phyloP scores from a whole-genome alignment of 2,113 vertebrate species.

The Poeciliopsis retropinna region DNA sequence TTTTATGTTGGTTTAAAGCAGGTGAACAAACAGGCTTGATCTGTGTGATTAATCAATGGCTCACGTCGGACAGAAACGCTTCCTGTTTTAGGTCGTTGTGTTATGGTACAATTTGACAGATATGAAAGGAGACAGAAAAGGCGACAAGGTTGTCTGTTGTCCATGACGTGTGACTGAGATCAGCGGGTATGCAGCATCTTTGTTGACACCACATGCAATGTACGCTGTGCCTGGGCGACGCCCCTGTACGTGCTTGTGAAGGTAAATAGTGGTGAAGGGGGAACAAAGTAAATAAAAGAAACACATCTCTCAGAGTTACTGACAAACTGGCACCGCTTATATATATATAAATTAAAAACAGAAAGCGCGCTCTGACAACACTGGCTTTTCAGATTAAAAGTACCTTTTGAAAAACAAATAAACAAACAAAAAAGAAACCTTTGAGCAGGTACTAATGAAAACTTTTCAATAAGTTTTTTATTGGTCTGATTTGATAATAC shows the following conservation, averaged over 20 bases:
- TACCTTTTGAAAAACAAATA: too few relatives aligned
- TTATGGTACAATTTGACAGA: slow-evolving; percentile 5
- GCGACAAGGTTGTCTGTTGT: slow-evolving; percentile 14
- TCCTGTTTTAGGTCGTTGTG: not conserved
- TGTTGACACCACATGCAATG: slow-evolving; percentile 62
- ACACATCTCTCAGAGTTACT: not conserved
- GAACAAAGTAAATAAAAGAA: not conserved
- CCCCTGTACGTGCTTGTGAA: slow-evolving; percentile 45
- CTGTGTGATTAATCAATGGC: not conserved
- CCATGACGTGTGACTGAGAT: slow-evolving; percentile 29
- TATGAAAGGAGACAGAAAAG: not conserved
- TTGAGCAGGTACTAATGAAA: too few relatives aligned
- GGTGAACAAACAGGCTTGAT: not conserved
- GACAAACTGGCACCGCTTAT: not conserved
- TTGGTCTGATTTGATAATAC: too few relatives aligned
- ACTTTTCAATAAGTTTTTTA: too few relatives aligned
- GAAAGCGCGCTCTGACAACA: too few relatives aligned
- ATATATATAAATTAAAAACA: not conserved
- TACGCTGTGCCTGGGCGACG: slow-evolving; percentile 38
- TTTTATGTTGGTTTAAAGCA: not conserved
- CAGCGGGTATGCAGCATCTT: slow-evolving; percentile 5
- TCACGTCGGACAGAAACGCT: not conserved
- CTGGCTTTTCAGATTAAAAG: too few relatives aligned
- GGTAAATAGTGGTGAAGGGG: slow-evolving; percentile 56
- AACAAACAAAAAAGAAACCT: too few relatives aligned